Percentiles rank a stretch among this genome's conserved stretches.
Conservation (phyloP, 1,140 invertebrate genomes). For the Papilio polyxenes region DNA sequence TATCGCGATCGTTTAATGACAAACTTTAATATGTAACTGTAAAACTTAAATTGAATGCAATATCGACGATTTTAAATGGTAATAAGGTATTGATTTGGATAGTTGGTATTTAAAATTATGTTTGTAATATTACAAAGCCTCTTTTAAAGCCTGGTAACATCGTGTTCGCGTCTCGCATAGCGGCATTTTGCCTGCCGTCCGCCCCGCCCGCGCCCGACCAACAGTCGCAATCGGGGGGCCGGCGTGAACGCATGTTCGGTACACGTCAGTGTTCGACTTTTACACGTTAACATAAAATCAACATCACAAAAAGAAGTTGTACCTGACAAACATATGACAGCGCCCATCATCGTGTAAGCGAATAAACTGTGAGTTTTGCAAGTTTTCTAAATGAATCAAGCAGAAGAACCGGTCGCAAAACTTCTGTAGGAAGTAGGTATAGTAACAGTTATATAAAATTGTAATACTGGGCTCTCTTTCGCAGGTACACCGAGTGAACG, state of each 20-base stretch:
- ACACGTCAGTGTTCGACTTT: not conserved
- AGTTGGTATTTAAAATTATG: constrained; percentile 30
- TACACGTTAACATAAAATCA: constrained; percentile 40
- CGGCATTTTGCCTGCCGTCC: constrained; percentile 26
- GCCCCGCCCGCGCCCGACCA: constrained; percentile 38
- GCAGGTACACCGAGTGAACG: constrained; percentile 51
- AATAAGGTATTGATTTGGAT: constrained; percentile 25
- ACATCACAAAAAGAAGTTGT: constrained; percentile 24
- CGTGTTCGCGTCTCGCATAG: constrained; percentile 42
- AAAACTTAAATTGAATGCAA: not conserved
- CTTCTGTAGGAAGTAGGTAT: constrained; percentile 52
- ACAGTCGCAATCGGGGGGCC: constrained; percentile 52
- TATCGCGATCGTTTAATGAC: constrained; percentile 52
- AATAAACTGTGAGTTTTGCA: constrained; percentile 44
- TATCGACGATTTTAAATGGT: constrained; percentile 4
- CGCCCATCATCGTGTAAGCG: constrained; percentile 4
- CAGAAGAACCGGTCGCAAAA: constrained; percentile 52
- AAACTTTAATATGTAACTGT: constrained; percentile 22
- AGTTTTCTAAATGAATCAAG: constrained; percentile 34
- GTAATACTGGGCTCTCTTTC: constrained; percentile 58
- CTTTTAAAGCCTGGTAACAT: constrained; percentile 54
- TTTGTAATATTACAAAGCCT: constrained; percentile 49
- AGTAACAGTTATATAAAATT: constrained; percentile 67
- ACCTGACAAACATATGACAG: constrained; percentile 2
- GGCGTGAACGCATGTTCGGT: constrained; percentile 46